Percentiles rank a stretch among this genome's conserved stretches.
Conservation (phyloP, 2,888 invertebrate genomes). For the Euzetes globulus region DNA sequence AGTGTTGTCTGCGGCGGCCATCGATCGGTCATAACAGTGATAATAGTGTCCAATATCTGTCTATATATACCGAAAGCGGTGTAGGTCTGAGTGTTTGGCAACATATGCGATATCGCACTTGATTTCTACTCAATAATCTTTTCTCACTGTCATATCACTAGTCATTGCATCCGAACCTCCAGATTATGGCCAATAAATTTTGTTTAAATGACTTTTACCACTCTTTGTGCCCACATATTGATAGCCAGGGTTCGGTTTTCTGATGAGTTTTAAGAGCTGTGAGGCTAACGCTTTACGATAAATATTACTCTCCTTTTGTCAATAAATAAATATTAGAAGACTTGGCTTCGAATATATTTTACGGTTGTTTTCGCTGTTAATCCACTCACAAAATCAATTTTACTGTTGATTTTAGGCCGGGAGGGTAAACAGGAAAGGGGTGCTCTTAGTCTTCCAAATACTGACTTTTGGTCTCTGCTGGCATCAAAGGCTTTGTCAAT, state of each 20-base stretch:
- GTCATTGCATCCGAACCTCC: background rate
- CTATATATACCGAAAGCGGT: background rate
- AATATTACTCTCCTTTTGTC: background rate
- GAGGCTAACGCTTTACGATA: background rate
- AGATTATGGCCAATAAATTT: slow-evolving; percentile 20
- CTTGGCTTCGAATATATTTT: slow-evolving; percentile 10
- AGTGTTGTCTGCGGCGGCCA: background rate
- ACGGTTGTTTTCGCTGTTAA: background rate
- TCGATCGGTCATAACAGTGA: slow-evolving; percentile 11
- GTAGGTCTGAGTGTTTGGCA: background rate
- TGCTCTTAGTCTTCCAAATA: slow-evolving; percentile 11
- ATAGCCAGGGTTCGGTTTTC: background rate
- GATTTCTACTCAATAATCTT: slow-evolving; percentile 19
- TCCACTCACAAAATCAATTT: slow-evolving; percentile 23
- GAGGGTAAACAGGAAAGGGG: slow-evolving; percentile 25
- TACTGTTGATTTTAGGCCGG: background rate
- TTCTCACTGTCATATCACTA: background rate
- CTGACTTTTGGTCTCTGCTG: background rate
- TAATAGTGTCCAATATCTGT: slow-evolving; percentile 18
- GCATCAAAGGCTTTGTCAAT: slow-evolving; percentile 13
- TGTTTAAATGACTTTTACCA: slow-evolving; percentile 14
- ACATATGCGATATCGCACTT: slow-evolving; percentile 27
- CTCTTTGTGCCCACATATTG: background rate
- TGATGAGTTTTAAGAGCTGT: background rate
- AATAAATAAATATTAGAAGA: background rate